A percentile compares a stretch with the other conserved stretches of the same genome.
Evolutionary conservation across 2,113 vertebrate genomes (phyloP).

Genomic region (Cathartes aura): DNA sequence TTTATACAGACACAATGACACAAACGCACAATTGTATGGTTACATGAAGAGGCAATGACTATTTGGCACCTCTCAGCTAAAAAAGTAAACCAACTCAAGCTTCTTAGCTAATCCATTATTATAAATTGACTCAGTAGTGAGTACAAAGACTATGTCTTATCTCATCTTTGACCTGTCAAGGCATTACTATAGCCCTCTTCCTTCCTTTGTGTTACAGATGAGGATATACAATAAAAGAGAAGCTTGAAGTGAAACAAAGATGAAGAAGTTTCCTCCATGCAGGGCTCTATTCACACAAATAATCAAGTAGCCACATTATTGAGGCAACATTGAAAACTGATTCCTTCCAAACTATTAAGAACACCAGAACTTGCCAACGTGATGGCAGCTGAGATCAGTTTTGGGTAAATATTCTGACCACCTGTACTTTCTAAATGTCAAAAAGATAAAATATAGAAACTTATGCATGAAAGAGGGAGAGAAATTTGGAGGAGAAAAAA

Average conservation of each 20-base stretch:
- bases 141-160: background rate
- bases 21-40: rapidly evolving
- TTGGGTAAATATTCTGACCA: background rate
- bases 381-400: background rate
- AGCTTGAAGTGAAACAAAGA: background rate
- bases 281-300: background rate
- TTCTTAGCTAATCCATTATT: background rate
- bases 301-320: background rate
- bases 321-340: background rate
- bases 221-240: background rate
- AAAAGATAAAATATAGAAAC: background rate
- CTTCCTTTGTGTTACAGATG: background rate
- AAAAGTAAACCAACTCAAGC: background rate
- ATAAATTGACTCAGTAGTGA: background rate
- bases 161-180: background rate
- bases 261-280: background rate
- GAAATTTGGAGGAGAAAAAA: background rate
- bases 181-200: background rate
- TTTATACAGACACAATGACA: background rate
- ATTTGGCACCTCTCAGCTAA: background rate
- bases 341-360: background rate
- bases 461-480: background rate
- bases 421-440: background rate
- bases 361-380: background rate
- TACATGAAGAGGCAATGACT: background rate